phyloP scores from a whole-genome alignment of 2,797 vertebrate genomes.

The Cyprinella venusta region DNA sequence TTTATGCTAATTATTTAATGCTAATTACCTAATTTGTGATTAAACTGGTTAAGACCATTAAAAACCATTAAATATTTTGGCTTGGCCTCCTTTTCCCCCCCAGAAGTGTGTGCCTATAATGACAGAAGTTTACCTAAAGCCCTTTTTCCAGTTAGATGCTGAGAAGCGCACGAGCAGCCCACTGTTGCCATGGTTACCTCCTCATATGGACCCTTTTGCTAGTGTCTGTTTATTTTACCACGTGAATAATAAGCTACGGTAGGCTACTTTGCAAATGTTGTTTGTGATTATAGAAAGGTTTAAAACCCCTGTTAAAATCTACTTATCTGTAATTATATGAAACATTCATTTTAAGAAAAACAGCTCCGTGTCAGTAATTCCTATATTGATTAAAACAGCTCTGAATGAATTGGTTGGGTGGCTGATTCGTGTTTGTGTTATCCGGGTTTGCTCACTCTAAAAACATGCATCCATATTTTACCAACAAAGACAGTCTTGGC shows the following conservation, averaged over 20 bases:
- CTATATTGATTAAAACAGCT: background rate
- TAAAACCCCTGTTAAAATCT: background rate
- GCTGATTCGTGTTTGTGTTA: background rate
- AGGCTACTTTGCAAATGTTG: background rate
- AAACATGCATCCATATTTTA: background rate
- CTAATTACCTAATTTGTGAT: background rate
- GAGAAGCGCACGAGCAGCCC: background rate
- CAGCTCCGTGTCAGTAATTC: background rate
- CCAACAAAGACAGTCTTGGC: background rate
- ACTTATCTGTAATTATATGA: background rate
- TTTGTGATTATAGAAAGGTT: background rate
- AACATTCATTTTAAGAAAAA: background rate
- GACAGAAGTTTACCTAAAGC: background rate
- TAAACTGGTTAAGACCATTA: background rate
- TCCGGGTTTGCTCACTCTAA: background rate
- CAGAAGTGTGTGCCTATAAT: background rate
- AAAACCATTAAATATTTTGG: background rate
- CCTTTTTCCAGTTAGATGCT: background rate
- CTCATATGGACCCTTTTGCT: background rate
- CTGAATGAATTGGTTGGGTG: background rate
- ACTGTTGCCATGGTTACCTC: conserved; percentile 3
- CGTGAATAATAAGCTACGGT: background rate
- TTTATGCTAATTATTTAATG: background rate
- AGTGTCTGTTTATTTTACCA: background rate
- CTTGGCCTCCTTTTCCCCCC: background rate